Base-by-base conservation (phyloP, 2,797 vertebrate species). In the Malacoctenus gilli region DNA sequence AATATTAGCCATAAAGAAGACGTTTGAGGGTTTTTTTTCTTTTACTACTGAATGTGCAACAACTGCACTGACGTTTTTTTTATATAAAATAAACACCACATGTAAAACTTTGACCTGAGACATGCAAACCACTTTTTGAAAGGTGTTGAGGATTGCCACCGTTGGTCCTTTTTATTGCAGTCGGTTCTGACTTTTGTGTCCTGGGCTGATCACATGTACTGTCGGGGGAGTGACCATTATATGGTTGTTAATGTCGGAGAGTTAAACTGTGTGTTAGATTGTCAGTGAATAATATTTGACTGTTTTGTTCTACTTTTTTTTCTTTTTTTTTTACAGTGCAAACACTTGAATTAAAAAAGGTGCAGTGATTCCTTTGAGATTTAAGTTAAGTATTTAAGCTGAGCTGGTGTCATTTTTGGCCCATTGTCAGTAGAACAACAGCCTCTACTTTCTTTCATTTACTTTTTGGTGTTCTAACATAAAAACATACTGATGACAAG, bases 181-280 rank as follows among this genome's bases (percentile, higher is more conserved):
- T n/a, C n/a, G 25, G 6, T 4, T 28, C 25, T n/a, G n/a, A n/a
- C 4, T 28, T 65, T 59, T 28, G 37, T 68, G 62, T 80, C 63
- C 75, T 49, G 52, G 81, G 50, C 38, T 74, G 51, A 72, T 79
- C 77, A 77, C 46, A 28, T 56, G 73, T 77, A 80, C 75, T 84
- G 79, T 82, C 75, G 68, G 42, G 47, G 70, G 63, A 75, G 52
- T 84, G 86, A 72, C 82, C 84, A 84, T 84, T 63, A 83, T 82
- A 86, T 86, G 82, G 85, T 87, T 80, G 41, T 35, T 63, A n/a
- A 77, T 21, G 55, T 82, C 51, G 62, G 63, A 56, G 58, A 72
- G 63, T 43, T 66, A 38, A 63, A 62, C 52, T 48, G 36, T 52
- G 38, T 60, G 59, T 66, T 63, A 52, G 39, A 62, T 63, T 80